phyloP scores from a whole-genome alignment of 2,113 vertebrate species.

The Labeo catla region DNA sequence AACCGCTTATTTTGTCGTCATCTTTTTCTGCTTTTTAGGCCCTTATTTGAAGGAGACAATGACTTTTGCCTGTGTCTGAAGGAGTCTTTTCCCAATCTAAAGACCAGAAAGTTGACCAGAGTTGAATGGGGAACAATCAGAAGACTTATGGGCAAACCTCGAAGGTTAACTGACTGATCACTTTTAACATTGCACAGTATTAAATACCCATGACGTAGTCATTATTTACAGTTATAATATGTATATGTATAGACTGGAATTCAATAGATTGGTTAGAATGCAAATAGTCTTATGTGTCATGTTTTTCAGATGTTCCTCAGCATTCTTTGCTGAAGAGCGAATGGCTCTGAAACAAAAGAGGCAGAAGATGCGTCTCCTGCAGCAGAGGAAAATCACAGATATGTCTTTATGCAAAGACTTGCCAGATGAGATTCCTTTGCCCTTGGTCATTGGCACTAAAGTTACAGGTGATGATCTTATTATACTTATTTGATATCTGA shows the following conservation, averaged over 20 bases:
- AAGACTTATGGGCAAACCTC: conserved; percentile 96
- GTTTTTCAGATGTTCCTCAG: conserved; percentile 90
- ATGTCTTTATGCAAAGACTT: conserved; percentile 97
- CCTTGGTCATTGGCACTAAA: conserved; percentile 97
- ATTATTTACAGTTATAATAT: too few species aligned
- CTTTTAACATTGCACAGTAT: neutral
- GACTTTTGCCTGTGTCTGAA: conserved; percentile 98
- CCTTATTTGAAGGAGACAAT: conserved; percentile 98
- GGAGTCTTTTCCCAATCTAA: conserved; percentile 96
- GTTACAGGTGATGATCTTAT: conserved; percentile 85
- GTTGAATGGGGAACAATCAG: conserved; percentile 98
- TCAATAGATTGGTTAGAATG: neutral
- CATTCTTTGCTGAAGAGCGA: conserved; percentile 96
- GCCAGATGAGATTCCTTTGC: conserved; percentile 96
- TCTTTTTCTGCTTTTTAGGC: conserved; percentile 89
- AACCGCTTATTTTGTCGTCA: neutral
- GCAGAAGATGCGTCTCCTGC: conserved; percentile 94
- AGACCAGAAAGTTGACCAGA: conserved; percentile 94
- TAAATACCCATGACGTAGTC: neutral
- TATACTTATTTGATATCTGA: neutral
- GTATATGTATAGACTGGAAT: neutral
- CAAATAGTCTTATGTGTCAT: neutral
- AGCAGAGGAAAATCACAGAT: conserved; percentile 94
- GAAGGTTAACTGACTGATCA: conserved; percentile 80
- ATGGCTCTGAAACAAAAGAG: conserved; percentile 92